Evolutionary conservation across 2,113 vertebrate species (phyloP), one percentile per base, ranked within the genome.

Genomic region (Plectropomus leopardus): DNA sequence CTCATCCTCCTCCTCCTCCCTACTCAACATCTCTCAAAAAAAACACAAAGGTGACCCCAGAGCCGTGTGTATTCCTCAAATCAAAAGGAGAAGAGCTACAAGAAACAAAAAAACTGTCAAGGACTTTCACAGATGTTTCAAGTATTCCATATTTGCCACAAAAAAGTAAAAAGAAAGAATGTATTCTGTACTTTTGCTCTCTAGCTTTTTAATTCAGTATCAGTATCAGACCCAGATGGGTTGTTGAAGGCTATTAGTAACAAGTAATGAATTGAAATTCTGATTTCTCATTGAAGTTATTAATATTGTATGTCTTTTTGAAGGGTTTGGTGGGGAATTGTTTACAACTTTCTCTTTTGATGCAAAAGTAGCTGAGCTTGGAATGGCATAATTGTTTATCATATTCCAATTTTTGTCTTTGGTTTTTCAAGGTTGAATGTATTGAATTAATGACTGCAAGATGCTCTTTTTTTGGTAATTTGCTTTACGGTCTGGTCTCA

Each of bases 1-100:
- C 83, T 76, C 70, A 60, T 63, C 66, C 82, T 64, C 67, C 45
- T 40, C 16, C 53, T 30, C 26, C 57, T 66, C 6, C 24, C 63
- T 57, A 44, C 75, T 63, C 60, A 76, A 65, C 76, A 60, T 61
- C 65, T 68, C 60, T 72, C 32, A 72, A 70, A 23, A 70, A 23
- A 60, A 80, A 72, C 60, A 51, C 61, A 78, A 72, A 76, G 55
- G 66, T 86, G 71, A 86, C 66, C 75, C 73, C 44, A 5, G 67
- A 79, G 68, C 48, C 66, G 59, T 50, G 61, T 65, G 67, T 57
- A 26, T 28, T 54, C 17, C 30, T 71, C 74, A 47, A 79, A 78
- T 79, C 26, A 68, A 74, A 80, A 66, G 54, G 10, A 70, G 74
- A 58, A 54, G 23, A 67, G 47, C 66, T 67, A 61, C 10, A 72